Base-by-base conservation (phyloP, 53 echinoderm and acorn worm species). In the Paracentrotus lividus region DNA sequence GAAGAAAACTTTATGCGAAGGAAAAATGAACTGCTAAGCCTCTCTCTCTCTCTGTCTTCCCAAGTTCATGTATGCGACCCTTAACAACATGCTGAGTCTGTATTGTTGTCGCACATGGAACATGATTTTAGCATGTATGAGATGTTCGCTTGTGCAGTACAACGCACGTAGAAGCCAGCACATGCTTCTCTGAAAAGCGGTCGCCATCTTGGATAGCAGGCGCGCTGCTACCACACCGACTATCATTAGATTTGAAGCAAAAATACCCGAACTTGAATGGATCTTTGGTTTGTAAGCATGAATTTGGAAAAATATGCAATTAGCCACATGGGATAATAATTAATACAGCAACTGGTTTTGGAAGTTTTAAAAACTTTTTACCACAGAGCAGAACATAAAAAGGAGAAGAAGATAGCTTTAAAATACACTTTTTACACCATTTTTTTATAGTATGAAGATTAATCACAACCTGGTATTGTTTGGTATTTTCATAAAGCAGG, bases 201-300 rank as follows among this genome's bases (percentile, higher is more conserved):
- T 47, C 45, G 81, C 81, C 81, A 81, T 81, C 45, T 81, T 81
- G 47, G 81, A 81, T 26, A 81, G 47, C 81, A 81, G 44, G 81
- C 47, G 27, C n/a, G n/a, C n/a, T n/a, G n/a, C 3, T 72, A 10
- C 27, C 81, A 81, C 45, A 81, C 12, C 18, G 18, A 47, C 45
- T 81, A 42, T 43, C 9, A 12, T 3, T 42, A 12, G 20, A 44
- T 9, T 81, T 2, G 44, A 47, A 81, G 18, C 26, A 47, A 18
- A 8, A 81, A 26, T 67, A 81, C 20, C 81, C 36, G 40, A 76
- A 76, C 15, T 26, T 81, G 81, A n/a, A 12, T 81, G 3, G 8
- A 81, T 81, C 33, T 47, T 81, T n/a, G 26, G 6, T 44, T 81
- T 18, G 0, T n/a, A 47, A 34, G 81, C 81, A n/a, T 81, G n/a